These are phyloP conservation scores for Aplocera efformata DNA, from an alignment of 2,888 invertebrate genomes.

Conservation along the genomic window DNA sequence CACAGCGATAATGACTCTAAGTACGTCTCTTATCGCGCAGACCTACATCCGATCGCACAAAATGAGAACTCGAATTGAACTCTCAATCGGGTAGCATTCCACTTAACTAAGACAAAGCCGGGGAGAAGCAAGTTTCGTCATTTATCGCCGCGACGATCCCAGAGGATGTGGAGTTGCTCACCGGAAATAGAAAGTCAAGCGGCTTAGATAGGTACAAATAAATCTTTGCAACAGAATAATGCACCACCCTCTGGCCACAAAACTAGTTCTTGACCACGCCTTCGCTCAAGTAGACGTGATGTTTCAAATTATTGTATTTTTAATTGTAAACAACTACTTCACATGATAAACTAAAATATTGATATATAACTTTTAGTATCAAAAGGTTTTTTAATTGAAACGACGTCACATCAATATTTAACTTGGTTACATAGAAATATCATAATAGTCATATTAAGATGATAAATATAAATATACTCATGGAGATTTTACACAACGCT, in stretches of 20 bases:
- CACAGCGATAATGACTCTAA: conserved; percentile 13
- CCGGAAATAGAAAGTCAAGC: conserved; percentile 72
- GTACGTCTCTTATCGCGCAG: conserved; percentile 20
- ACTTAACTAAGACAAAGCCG: conserved; percentile 56
- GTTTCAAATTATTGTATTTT: no score
- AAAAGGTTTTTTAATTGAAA: no score
- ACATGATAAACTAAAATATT: no score
- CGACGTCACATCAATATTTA: no score
- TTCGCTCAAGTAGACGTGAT: no score
- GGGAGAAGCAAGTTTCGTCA: conserved; percentile 57
- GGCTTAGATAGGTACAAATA: conserved; percentile 48
- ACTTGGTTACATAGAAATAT: no score
- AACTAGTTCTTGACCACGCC: no score
- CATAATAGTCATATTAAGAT: no score
- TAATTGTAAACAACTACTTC: conserved; percentile 15
- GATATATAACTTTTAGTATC: no score
- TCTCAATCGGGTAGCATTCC: conserved; percentile 39
- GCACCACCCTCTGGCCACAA: conserved; percentile 22
- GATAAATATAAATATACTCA: no score
- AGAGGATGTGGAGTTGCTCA: conserved; percentile 51
- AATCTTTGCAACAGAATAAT: conserved; percentile 42
- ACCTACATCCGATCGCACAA: conserved; percentile 25
- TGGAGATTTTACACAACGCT: no score
- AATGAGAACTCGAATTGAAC: conserved; percentile 36
- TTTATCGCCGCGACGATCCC: conserved; percentile 58